phyloP scores from a whole-genome alignment of 2,113 vertebrate genomes.

The Chrysemys picta region DNA sequence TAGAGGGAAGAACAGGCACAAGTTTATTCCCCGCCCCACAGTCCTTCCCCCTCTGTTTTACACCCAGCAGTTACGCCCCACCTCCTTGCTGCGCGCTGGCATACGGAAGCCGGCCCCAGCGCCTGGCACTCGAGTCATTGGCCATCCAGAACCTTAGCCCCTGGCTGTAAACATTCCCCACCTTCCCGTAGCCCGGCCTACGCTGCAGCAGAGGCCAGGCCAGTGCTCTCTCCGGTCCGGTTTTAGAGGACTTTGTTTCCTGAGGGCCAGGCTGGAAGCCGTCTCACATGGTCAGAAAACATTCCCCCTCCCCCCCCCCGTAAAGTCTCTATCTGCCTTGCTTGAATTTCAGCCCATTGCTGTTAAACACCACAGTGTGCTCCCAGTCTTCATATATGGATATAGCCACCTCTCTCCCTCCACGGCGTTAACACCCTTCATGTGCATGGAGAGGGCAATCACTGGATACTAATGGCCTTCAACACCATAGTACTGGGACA shows the following conservation, averaged over 20 bases:
- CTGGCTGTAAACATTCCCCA: neutral
- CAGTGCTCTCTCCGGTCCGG: neutral
- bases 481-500: neutral
- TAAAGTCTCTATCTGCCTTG: neutral
- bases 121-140: accelerated
- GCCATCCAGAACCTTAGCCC: neutral
- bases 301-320: neutral
- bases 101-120: accelerated
- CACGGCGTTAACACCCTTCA: neutral
- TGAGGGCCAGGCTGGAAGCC: no score
- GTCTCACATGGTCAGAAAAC: neutral
- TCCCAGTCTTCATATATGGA: no score
- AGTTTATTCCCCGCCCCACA: accelerated
- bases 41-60: neutral
- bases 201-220: neutral
- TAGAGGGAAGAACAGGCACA: constrained; percentile 9
- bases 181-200: neutral
- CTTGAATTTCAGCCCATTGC: neutral
- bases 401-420: no score
- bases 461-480: no score
- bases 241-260: no score
- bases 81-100: neutral
- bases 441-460: neutral
- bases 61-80: neutral
- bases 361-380: neutral